phyloP scores from a whole-genome alignment of 2,888 invertebrate species.

The Meiosimyza decipiens region DNA sequence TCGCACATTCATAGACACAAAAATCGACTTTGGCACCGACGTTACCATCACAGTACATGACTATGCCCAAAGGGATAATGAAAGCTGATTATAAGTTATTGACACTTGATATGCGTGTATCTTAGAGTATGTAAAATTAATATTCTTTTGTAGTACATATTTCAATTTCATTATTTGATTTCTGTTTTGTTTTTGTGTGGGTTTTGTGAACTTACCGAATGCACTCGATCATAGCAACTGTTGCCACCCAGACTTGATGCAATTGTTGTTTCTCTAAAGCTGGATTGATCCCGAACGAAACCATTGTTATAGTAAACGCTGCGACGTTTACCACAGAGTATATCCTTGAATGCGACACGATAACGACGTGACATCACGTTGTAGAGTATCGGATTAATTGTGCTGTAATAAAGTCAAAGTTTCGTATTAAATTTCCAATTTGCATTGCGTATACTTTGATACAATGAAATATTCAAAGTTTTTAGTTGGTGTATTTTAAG shows the following conservation, averaged over 20 bases:
- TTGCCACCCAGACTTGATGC: slow-evolving; percentile 52
- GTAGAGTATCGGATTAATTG: slow-evolving; percentile 87
- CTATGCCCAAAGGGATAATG: no score
- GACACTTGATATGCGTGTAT: no score
- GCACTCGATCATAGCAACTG: slow-evolving; percentile 53
- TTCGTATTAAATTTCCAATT: slow-evolving; percentile 2
- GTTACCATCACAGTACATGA: no score
- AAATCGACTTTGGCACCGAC: no score
- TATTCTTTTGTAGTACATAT: no score
- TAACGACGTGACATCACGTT: slow-evolving; percentile 85
- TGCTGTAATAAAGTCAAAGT: slow-evolving; percentile 67
- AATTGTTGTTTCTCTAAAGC: slow-evolving; percentile 72
- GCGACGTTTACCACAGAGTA: slow-evolving; percentile 73
- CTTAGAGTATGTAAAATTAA: no score
- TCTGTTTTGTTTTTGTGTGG: neutral
- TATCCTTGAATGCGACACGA: slow-evolving; percentile 80
- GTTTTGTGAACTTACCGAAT: slow-evolving; percentile 49
- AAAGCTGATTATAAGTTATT: no score
- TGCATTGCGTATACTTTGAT: no score
- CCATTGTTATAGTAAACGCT: slow-evolving; percentile 67
- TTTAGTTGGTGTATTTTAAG: no score
- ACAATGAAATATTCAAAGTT: no score
- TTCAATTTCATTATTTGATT: no score
- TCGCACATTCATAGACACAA: no score
- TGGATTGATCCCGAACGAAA: slow-evolving; percentile 72